Conservation (phyloP, 1,140 invertebrate genomes). For the Helicoverpa zea region DNA sequence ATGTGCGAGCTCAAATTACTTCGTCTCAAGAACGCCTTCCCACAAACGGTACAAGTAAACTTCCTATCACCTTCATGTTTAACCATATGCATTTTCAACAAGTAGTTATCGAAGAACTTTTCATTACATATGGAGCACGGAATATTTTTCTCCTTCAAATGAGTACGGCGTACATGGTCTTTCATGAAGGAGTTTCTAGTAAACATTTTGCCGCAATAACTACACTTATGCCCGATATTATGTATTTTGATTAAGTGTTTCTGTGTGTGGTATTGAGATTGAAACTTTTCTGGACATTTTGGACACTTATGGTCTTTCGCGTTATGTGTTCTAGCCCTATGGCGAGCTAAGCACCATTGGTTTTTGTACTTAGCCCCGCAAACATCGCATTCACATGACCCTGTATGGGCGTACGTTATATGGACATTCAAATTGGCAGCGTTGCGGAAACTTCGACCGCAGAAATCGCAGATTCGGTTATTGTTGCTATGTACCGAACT, state of each 20-base stretch:
- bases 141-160: slow-evolving; percentile 81
- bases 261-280: slow-evolving; percentile 77
- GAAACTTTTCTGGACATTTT: slow-evolving; percentile 74
- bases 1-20: slow-evolving; percentile 76
- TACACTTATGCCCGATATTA: slow-evolving; percentile 76
- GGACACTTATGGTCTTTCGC: slow-evolving; percentile 77
- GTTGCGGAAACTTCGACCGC: slow-evolving; percentile 73
- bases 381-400: slow-evolving; percentile 68
- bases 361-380: slow-evolving; percentile 76
- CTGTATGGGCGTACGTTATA: slow-evolving; percentile 70
- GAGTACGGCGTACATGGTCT: slow-evolving; percentile 75
- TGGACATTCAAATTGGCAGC: slow-evolving; percentile 74
- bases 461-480: slow-evolving; percentile 77
- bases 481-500: slow-evolving; percentile 76
- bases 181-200: slow-evolving; percentile 81
- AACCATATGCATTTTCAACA: slow-evolving; percentile 87
- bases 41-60: slow-evolving; percentile 87
- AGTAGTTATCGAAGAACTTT: slow-evolving; percentile 79
- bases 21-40: slow-evolving; percentile 88
- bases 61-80: slow-evolving; percentile 89
- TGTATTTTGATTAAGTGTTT: slow-evolving; percentile 79
- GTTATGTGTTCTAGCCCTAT: slow-evolving; percentile 73
- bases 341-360: slow-evolving; percentile 72
- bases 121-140: slow-evolving; percentile 76
- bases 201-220: slow-evolving; percentile 77